Conservation (phyloP, 2,888 invertebrate genomes). For the Lithophane ornitopus region DNA sequence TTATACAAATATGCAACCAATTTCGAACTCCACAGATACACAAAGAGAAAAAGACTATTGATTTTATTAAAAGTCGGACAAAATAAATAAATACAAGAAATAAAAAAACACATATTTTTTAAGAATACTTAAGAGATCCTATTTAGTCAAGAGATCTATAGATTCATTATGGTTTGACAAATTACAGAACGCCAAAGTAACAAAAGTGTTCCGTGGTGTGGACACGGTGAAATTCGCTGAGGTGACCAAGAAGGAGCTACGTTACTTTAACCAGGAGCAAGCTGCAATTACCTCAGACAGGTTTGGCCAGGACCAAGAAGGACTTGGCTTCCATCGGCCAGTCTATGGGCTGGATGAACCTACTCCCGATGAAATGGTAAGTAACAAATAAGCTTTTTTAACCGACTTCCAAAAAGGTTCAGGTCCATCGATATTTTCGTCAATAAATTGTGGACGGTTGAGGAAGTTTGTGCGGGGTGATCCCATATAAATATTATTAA, state of each 20-base stretch:
- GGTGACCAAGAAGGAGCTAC: constrained; percentile 76
- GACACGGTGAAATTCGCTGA: constrained; percentile 77
- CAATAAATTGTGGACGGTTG: no score
- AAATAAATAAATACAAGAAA: neutral
- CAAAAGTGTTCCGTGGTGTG: constrained; percentile 82
- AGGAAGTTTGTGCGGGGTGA: no score
- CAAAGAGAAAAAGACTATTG: neutral
- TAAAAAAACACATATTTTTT: neutral
- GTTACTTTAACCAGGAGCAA: constrained; percentile 64
- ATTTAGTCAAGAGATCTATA: neutral
- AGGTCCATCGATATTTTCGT: no score
- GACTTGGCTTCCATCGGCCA: constrained; percentile 63
- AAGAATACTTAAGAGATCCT: neutral
- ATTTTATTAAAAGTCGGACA: neutral
- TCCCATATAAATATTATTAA: no score
- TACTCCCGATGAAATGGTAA: constrained; percentile 82
- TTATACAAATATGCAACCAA: neutral
- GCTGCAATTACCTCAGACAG: constrained; percentile 64
- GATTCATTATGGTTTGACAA: neutral
- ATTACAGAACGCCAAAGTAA: constrained; percentile 78
- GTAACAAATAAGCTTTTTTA: neutral
- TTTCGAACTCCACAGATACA: neutral
- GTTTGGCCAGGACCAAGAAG: constrained; percentile 64
- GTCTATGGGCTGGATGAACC: constrained; percentile 78
- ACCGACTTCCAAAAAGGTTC: no score